A percentile compares a stretch with the other conserved stretches of the same genome.
These are phyloP conservation scores for Dicranocentrus wangi DNA, from an alignment of 2,888 invertebrate genomes.

Conservation along the genomic window DNA sequence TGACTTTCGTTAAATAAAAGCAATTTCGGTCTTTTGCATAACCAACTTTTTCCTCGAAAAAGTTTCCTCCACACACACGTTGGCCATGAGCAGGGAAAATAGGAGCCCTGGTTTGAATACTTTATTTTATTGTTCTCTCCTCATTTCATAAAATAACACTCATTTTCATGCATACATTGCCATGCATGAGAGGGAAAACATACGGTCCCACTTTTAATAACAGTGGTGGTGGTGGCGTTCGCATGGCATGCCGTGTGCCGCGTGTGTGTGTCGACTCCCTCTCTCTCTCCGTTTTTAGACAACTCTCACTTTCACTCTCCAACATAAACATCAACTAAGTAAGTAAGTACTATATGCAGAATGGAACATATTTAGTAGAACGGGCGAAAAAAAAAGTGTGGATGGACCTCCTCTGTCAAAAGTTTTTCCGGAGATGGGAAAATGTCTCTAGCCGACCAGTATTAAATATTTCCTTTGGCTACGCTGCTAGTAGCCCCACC, in stretches of 20 bases:
- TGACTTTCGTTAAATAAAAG: constrained; percentile 53
- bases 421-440: too few relatives aligned
- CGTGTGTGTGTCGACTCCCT: too few relatives aligned
- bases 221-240: too few relatives aligned
- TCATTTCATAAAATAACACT: constrained; percentile 67
- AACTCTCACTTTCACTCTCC: too few relatives aligned
- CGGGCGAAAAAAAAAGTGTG: too few relatives aligned
- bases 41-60: constrained; percentile 25
- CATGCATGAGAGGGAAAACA: constrained; percentile 36
- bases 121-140: constrained; percentile 61
- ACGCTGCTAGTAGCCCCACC: too few relatives aligned
- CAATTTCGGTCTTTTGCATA: constrained; percentile 50
- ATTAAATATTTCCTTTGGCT: too few relatives aligned
- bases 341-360: background rate
- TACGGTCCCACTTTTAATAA: constrained; percentile 40
- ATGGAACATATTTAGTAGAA: too few relatives aligned
- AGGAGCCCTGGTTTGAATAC: constrained; percentile 53
- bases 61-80: constrained; percentile 26
- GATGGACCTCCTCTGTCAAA: too few relatives aligned
- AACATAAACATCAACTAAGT: background rate
- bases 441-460: too few relatives aligned
- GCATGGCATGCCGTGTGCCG: too few relatives aligned
- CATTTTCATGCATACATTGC: constrained; percentile 59
- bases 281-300: too few relatives aligned
- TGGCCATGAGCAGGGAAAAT: background rate